A percentile compares a stretch with the other conserved stretches of the same genome.
These are phyloP conservation scores for Athripsodes cinereus DNA, from an alignment of 2,888 invertebrate species.

Conservation along the genomic window DNA sequence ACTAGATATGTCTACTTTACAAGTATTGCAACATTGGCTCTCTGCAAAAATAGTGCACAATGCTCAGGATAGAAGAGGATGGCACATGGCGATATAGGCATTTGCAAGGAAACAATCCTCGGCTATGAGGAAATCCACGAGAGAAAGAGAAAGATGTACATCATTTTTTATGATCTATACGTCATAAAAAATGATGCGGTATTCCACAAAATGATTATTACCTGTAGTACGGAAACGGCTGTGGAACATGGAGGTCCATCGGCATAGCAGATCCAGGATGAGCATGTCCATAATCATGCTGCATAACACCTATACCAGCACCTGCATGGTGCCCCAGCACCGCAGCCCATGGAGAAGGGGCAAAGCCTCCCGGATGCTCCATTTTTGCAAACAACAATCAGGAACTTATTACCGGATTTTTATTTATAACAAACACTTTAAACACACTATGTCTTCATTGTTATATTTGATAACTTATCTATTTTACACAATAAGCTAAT, in stretches of 20 bases:
- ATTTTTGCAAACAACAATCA: constrained; percentile 34
- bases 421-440: background rate
- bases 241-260: constrained; percentile 89
- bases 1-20: no score
- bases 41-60: no score
- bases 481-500: no score
- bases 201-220: constrained; percentile 35
- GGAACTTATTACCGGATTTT: background rate
- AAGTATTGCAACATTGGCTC: no score
- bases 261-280: constrained; percentile 65
- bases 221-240: constrained; percentile 89
- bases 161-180: no score
- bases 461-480: no score
- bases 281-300: constrained; percentile 55
- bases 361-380: constrained; percentile 75
- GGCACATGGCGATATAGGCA: no score
- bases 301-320: constrained; percentile 55
- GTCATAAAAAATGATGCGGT: no score
- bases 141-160: no score
- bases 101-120: no score
- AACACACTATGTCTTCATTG: background rate
- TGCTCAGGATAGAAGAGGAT: no score
- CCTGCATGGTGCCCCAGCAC: constrained; percentile 59
- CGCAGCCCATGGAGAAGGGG: constrained; percentile 74
- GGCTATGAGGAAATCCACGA: no score